Evolutionary conservation across 2,888 invertebrate species (phyloP).

Genomic region (Xylocampa areola): DNA sequence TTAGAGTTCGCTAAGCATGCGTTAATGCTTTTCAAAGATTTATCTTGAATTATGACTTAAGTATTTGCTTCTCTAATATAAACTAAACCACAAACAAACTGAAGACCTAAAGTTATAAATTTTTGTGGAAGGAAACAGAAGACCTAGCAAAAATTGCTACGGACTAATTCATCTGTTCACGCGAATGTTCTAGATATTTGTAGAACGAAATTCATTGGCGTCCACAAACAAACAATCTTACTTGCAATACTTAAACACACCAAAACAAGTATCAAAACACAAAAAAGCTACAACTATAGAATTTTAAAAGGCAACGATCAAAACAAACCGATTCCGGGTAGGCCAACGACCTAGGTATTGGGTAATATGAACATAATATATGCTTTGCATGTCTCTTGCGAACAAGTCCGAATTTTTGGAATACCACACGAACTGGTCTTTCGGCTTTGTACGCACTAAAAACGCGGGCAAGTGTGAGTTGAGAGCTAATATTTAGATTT

Average conservation of each 20-base stretch:
- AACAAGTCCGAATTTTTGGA: conserved; percentile 63
- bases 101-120: too few species aligned
- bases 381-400: conserved; percentile 48
- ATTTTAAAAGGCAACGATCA: conserved; percentile 50
- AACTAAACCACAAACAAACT: too few species aligned
- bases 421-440: conserved; percentile 60
- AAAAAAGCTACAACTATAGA: conserved; percentile 39
- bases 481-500: conserved; percentile 23
- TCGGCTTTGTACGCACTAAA: conserved; percentile 41
- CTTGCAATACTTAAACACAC: conserved; percentile 1
- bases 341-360: conserved; percentile 64
- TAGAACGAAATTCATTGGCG: too few species aligned
- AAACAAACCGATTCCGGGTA: conserved; percentile 56
- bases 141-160: too few species aligned
- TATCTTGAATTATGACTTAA: too few species aligned
- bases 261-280: conserved; percentile 17
- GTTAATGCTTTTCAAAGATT: too few species aligned
- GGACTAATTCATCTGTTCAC: too few species aligned
- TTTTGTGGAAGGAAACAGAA: too few species aligned
- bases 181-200: too few species aligned
- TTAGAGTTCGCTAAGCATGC: too few species aligned
- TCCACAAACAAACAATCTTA: conserved; percentile 15
- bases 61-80: too few species aligned
- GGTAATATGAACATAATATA: conserved; percentile 61
- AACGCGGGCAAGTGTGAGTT: conserved; percentile 35